Conservation (phyloP, 2,797 vertebrate genomes). For the Poeciliopsis turneri region DNA sequence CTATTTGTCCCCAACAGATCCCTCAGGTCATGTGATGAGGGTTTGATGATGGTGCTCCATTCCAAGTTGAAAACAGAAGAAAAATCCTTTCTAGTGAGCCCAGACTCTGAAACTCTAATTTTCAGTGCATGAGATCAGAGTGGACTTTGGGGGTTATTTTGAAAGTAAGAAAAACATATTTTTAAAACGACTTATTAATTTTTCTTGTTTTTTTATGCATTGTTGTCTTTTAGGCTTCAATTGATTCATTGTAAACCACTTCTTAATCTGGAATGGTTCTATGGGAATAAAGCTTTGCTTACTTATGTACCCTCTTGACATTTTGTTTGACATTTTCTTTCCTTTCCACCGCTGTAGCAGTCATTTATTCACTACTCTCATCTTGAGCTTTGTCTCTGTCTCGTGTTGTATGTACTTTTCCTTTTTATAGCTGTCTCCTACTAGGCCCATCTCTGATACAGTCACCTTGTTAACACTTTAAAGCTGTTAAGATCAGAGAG, state of each 20-base stretch:
- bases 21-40: too few species aligned
- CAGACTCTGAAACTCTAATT: too few species aligned
- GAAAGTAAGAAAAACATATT: too few species aligned
- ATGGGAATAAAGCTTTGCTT: neutral
- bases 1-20: too few species aligned
- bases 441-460: conserved; percentile 57
- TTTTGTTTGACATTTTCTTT: neutral
- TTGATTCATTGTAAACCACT: neutral
- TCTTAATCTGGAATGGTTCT: neutral
- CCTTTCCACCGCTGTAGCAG: neutral
- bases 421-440: conserved; percentile 50
- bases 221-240: neutral
- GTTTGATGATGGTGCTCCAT: too few species aligned
- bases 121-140: too few species aligned
- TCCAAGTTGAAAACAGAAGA: too few species aligned
- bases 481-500: conserved; percentile 77
- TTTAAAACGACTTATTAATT: too few species aligned
- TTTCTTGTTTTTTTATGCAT: neutral
- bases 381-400: conserved; percentile 17
- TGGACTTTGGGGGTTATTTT: too few species aligned
- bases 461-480: conserved; percentile 78
- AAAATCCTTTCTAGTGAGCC: too few species aligned
- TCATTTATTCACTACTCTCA: conserved; percentile 34
- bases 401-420: conserved; percentile 31
- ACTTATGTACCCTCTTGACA: neutral